phyloP scores from a whole-genome alignment of 1,140 invertebrate genomes.

The Heliconius congener region DNA sequence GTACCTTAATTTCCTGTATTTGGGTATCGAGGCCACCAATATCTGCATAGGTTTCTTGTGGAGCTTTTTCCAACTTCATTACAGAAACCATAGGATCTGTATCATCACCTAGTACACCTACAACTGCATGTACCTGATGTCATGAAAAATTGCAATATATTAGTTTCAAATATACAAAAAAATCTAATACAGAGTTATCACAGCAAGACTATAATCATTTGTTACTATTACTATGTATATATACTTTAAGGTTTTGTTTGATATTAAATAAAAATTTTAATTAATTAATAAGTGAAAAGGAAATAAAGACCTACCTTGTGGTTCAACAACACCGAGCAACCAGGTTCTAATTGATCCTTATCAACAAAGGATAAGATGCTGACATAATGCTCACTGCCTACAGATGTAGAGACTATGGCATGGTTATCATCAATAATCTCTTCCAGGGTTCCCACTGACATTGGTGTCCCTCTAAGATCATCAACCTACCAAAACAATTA shows the following conservation, averaged over 20 bases:
- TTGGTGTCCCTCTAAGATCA: constrained; percentile 98
- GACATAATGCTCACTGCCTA: constrained; percentile 99
- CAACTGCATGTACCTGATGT: constrained; percentile 94
- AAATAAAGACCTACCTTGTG: constrained; percentile 87
- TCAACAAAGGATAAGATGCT: constrained; percentile 99
- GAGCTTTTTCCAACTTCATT: constrained; percentile 99
- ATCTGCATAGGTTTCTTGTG: constrained; percentile 99
- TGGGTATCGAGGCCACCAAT: constrained; percentile 99
- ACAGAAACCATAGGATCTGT: constrained; percentile 99
- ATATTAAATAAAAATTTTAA: too few relatives aligned
- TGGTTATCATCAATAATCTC: constrained; percentile 99
- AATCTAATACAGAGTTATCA: too few relatives aligned
- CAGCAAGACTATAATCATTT: too few relatives aligned
- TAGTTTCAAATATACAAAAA: background rate
- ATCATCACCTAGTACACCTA: constrained; percentile 98
- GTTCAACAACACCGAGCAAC: constrained; percentile 98
- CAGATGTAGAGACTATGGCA: constrained; percentile 99
- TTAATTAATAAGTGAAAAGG: background rate
- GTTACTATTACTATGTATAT: too few relatives aligned
- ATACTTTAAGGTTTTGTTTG: too few relatives aligned
- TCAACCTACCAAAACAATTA: constrained; percentile 86
- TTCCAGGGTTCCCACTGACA: constrained; percentile 99
- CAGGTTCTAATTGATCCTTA: constrained; percentile 99
- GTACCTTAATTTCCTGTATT: constrained; percentile 95
- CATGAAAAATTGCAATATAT: background rate